Evolutionary conservation across 2,888 invertebrate species (phyloP).

Genomic region (Hypsopygia costalis): DNA sequence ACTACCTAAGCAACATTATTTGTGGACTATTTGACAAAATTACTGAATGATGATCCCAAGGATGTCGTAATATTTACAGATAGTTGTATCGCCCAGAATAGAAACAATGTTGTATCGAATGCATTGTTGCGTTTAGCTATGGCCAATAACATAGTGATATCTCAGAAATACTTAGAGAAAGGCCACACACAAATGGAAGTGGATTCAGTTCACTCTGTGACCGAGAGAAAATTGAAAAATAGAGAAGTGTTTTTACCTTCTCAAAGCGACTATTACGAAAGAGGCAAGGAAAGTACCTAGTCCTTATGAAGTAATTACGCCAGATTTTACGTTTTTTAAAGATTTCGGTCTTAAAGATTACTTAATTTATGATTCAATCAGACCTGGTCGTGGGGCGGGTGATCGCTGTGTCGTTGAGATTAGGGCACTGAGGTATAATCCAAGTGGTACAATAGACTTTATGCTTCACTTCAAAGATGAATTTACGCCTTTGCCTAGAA

Average conservation of each 20-base stretch:
- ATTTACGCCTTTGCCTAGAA: constrained; percentile 8
- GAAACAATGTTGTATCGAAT: constrained; percentile 19
- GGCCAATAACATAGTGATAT: constrained; percentile 12
- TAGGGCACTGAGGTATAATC: constrained; percentile 14
- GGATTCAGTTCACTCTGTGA: no score
- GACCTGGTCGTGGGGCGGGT: constrained; percentile 19
- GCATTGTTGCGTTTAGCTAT: constrained; percentile 15
- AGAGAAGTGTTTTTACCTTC: no score
- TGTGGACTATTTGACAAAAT: no score
- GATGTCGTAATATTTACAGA: no score
- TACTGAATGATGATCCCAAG: no score
- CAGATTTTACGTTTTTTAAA: constrained; percentile 22
- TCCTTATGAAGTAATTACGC: constrained; percentile 17
- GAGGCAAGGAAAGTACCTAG: constrained; percentile 17
- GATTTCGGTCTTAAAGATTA: constrained; percentile 16
- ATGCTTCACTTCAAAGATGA: constrained; percentile 10
- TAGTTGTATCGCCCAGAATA: constrained; percentile 22
- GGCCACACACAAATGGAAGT: no score
- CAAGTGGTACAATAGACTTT: constrained; percentile 12
- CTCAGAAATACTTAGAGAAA: no score
- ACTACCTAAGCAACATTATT: no score
- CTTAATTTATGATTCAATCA: constrained; percentile 19
- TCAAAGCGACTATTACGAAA: no score
- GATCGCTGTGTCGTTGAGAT: constrained; percentile 16
- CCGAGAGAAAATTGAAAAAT: no score